A percentile compares a stretch with the other conserved stretches of the same genome.
These are phyloP conservation scores for Drosophila longiperda DNA, from an alignment of 2,888 invertebrate species.

Conservation along the genomic window DNA sequence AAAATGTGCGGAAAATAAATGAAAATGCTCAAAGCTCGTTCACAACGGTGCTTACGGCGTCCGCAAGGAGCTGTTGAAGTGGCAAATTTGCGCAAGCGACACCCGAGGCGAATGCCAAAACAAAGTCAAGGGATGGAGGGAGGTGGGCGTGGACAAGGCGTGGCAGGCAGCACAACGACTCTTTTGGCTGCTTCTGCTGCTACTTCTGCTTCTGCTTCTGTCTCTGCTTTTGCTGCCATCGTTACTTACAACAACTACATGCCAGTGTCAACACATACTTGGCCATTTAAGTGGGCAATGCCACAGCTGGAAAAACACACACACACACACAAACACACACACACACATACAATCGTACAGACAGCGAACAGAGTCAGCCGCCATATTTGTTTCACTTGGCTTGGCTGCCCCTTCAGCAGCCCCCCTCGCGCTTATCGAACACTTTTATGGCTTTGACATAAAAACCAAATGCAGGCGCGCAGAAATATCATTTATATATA, in stretches of 20 bases:
- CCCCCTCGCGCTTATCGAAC: background rate
- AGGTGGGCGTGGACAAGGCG: conserved; percentile 38
- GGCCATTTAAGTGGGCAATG: conserved; percentile 76
- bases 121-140: conserved; percentile 10
- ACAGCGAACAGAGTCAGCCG: conserved; percentile 30
- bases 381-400: conserved; percentile 76
- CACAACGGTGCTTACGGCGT: conserved; percentile 84
- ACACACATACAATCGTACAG: background rate
- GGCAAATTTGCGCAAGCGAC: conserved; percentile 85
- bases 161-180: conserved; percentile 60
- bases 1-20: conserved; percentile 83
- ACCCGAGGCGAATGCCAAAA: conserved; percentile 60
- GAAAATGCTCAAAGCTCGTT: conserved; percentile 84
- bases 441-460: conserved; percentile 73
- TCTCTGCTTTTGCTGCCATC: conserved; percentile 62
- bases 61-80: conserved; percentile 85
- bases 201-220: conserved; percentile 10
- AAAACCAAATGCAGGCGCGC: conserved; percentile 56
- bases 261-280: conserved; percentile 85
- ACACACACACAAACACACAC: conserved; percentile 8
- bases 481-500: conserved; percentile 59
- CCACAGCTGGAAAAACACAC: conserved; percentile 41
- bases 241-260: conserved; percentile 84
- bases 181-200: conserved; percentile 13
- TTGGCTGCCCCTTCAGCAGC: background rate